Evolutionary conservation across 2,113 vertebrate genomes (phyloP).

Genomic region (Antechinus flavipes): DNA sequence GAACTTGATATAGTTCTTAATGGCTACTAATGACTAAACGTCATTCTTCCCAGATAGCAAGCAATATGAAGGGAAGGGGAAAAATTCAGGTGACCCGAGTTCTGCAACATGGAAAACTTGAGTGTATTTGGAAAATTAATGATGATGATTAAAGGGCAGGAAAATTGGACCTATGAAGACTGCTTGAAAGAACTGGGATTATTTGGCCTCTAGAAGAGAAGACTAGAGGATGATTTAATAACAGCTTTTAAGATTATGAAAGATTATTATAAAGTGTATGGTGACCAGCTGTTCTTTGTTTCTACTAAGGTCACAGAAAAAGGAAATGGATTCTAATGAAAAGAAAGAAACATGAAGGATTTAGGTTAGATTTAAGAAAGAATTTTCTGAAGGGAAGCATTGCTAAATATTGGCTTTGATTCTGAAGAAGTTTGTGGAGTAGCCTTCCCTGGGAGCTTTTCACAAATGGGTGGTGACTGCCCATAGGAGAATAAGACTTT

Average conservation of each 20-base stretch:
- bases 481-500: background rate
- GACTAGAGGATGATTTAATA: conserved; percentile 80
- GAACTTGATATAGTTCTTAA: background rate
- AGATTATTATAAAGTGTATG: conserved; percentile 77
- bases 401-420: background rate
- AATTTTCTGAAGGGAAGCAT: conserved; percentile 19
- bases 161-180: conserved; percentile 75
- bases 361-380: conserved; percentile 68
- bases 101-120: conserved; percentile 63
- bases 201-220: conserved; percentile 76
- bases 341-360: conserved; percentile 39
- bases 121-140: conserved; percentile 63
- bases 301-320: conserved; percentile 49
- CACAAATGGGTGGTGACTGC: background rate
- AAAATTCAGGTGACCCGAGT: conserved; percentile 50
- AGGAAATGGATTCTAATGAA: conserved; percentile 36
- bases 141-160: conserved; percentile 79
- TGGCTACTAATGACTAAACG: background rate
- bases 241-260: conserved; percentile 77
- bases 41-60: background rate
- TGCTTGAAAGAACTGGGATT: conserved; percentile 79
- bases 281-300: conserved; percentile 79
- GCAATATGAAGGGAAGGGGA: background rate
- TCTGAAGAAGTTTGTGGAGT: background rate
- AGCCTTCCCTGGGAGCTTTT: background rate